phyloP scores from a whole-genome alignment of 1,140 invertebrate genomes.

The Zaprionus inermis region DNA sequence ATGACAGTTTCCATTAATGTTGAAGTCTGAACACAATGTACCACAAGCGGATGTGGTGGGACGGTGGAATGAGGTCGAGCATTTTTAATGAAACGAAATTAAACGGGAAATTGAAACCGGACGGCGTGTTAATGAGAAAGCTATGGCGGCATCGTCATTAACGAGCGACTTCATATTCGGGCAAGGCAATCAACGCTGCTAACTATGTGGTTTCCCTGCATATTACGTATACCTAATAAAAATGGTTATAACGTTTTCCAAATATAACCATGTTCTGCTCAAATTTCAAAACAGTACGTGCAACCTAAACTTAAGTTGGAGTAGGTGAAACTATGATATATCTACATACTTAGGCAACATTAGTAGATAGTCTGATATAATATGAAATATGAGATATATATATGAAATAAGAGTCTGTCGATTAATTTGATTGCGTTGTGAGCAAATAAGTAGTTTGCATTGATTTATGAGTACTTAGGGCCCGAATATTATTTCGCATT shows the following conservation, averaged over 20 bases:
- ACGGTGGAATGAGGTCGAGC: constrained; percentile 27
- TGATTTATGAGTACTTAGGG: constrained; percentile 12
- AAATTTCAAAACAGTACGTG: not conserved
- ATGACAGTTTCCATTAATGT: constrained; percentile 44
- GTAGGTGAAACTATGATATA: not conserved
- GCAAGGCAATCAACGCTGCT: constrained; percentile 25
- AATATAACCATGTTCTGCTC: not conserved
- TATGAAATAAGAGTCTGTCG: not conserved
- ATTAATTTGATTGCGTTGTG: constrained; percentile 10
- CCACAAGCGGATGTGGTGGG: constrained; percentile 18
- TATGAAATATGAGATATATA: not conserved
- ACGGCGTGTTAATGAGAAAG: constrained; percentile 72
- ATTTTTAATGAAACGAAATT: constrained; percentile 76
- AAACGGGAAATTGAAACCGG: constrained; percentile 76
- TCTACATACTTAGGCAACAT: not conserved
- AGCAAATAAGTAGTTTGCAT: constrained; percentile 12
- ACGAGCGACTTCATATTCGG: constrained; percentile 60
- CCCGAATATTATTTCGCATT: constrained; percentile 14
- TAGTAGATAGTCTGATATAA: not conserved
- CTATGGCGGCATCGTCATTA: constrained; percentile 44
- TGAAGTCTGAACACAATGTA: constrained; percentile 44
- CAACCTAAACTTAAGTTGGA: not conserved
- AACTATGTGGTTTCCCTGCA: constrained; percentile 31
- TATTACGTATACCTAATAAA: constrained; percentile 49
- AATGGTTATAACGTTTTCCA: constrained; percentile 51